phyloP scores from a whole-genome alignment of 2,888 invertebrate genomes.

The Callimorpha dominula region DNA sequence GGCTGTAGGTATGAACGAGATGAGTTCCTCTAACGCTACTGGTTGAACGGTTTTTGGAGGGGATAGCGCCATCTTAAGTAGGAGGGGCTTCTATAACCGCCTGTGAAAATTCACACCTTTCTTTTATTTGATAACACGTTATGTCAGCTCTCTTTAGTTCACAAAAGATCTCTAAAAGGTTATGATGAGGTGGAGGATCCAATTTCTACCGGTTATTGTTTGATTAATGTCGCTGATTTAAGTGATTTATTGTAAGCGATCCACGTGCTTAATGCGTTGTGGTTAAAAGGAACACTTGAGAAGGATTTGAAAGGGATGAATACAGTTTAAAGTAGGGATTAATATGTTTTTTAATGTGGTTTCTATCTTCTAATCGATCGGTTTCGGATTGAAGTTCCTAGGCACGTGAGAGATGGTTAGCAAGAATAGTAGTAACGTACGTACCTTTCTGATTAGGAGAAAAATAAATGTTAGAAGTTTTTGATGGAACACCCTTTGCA shows the following conservation, averaged over 20 bases:
- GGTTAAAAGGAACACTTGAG: slow-evolving; percentile 33
- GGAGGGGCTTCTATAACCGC: slow-evolving; percentile 77
- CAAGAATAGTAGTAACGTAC: background rate
- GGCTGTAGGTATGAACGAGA: slow-evolving; percentile 79
- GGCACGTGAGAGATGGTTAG: background rate
- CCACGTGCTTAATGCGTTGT: slow-evolving; percentile 49
- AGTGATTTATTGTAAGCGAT: slow-evolving; percentile 74
- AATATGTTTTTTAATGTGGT: background rate
- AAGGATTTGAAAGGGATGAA: slow-evolving; percentile 14
- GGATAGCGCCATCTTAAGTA: slow-evolving; percentile 84
- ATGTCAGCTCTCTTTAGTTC: slow-evolving; percentile 83
- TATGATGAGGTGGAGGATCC: slow-evolving; percentile 80
- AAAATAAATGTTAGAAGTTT: background rate
- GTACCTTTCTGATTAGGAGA: background rate
- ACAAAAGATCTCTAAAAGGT: slow-evolving; percentile 85
- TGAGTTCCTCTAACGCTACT: slow-evolving; percentile 76
- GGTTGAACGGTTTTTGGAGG: slow-evolving; percentile 71
- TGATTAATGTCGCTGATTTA: slow-evolving; percentile 80
- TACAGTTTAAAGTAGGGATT: slow-evolving; percentile 2
- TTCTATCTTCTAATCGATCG: background rate
- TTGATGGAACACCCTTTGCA: no score
- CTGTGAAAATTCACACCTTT: slow-evolving; percentile 87
- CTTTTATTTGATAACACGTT: slow-evolving; percentile 86
- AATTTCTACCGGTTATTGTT: slow-evolving; percentile 80
- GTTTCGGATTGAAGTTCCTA: background rate